Evolutionary conservation across 1,140 invertebrate genomes (phyloP).

Genomic region (Euborellia annulipes): DNA sequence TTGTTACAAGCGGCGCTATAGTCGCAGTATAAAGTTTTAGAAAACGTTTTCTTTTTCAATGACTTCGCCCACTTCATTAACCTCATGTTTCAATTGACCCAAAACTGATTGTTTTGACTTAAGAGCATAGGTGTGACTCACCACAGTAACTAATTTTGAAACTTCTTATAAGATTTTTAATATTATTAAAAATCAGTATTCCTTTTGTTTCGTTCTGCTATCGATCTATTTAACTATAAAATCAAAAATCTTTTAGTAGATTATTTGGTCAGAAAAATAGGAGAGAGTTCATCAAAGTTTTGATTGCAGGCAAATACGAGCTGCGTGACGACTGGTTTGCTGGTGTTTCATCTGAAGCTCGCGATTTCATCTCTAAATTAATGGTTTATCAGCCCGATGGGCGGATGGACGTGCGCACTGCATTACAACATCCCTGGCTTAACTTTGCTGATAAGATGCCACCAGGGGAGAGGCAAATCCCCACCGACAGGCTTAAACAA

Average conservation of each 20-base stretch:
- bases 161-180: too few relatives aligned
- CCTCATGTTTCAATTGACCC: too few relatives aligned
- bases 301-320: constrained; percentile 40
- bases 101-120: too few relatives aligned
- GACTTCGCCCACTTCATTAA: too few relatives aligned
- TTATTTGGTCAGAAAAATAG: too few relatives aligned
- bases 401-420: constrained; percentile 60
- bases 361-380: constrained; percentile 75
- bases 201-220: constrained; percentile 9
- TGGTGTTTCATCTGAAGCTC: constrained; percentile 60
- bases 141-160: too few relatives aligned
- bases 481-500: constrained; percentile 51
- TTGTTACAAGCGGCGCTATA: too few relatives aligned
- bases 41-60: too few relatives aligned
- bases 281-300: constrained; percentile 15
- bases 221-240: constrained; percentile 25
- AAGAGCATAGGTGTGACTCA: too few relatives aligned
- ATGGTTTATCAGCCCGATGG: constrained; percentile 54
- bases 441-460: constrained; percentile 45
- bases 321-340: constrained; percentile 45
- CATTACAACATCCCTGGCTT: constrained; percentile 80
- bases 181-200: neutral
- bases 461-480: constrained; percentile 49
- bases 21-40: too few relatives aligned
- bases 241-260: too few relatives aligned